Percentiles rank a stretch among this genome's conserved stretches.
Evolutionary conservation across 2,113 vertebrate species (phyloP).

Genomic region (Malaclemys terrapin): DNA sequence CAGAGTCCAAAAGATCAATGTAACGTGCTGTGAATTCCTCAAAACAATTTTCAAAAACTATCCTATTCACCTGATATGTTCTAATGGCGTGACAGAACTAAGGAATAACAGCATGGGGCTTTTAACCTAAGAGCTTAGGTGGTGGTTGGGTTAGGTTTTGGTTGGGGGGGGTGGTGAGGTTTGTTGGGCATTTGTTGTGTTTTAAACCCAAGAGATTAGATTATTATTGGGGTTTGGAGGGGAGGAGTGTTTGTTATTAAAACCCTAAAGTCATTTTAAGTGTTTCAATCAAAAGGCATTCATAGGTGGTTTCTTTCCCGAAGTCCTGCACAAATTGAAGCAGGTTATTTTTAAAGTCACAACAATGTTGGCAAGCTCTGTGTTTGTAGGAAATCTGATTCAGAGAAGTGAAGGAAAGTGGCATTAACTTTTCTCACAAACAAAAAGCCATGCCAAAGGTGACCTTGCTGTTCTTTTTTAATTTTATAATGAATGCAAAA

Average conservation of each 20-base stretch:
- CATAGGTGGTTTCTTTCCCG: background rate
- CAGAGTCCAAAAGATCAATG: background rate
- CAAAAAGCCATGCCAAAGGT: conserved; percentile 56
- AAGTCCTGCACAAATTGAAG: background rate
- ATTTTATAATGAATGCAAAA: conserved; percentile 76
- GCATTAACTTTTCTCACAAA: conserved; percentile 17
- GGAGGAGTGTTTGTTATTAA: background rate
- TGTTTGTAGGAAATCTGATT: background rate
- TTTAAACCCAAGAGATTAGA: background rate
- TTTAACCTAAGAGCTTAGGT: background rate
- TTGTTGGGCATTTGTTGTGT: background rate
- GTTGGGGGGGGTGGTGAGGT: background rate
- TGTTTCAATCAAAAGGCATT: background rate
- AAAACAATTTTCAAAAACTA: background rate
- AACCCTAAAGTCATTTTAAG: background rate
- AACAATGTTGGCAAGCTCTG: background rate
- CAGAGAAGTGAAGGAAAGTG: background rate
- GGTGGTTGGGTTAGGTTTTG: background rate
- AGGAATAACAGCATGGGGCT: background rate
- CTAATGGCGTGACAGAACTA: background rate
- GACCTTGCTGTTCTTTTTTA: conserved; percentile 71
- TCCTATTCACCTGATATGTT: background rate
- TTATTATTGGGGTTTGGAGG: background rate
- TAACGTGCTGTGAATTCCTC: background rate
- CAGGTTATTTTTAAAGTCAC: background rate